phyloP scores from a whole-genome alignment of 2,797 vertebrate species.

The Sandelia bainsii region DNA sequence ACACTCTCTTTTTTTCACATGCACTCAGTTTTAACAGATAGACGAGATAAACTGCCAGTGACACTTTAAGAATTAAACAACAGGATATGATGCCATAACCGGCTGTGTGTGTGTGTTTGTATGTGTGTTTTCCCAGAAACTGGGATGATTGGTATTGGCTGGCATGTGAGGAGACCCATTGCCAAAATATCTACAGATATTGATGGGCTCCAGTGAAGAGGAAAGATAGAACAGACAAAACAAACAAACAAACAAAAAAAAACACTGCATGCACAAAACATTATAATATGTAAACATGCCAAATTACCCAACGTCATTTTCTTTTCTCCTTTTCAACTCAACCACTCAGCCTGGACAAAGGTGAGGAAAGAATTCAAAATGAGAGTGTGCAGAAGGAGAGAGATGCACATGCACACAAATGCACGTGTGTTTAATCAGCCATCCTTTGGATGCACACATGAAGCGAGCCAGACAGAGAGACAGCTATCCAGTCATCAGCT shows the following conservation, averaged over 20 bases:
- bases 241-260: conserved; percentile 2
- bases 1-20: conserved; percentile 29
- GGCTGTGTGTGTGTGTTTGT: conserved; percentile 23
- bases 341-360: background rate
- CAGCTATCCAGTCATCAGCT: conserved; percentile 39
- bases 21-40: conserved; percentile 36
- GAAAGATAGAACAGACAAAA: conserved; percentile 15
- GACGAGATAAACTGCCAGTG: conserved; percentile 42
- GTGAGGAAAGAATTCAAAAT: background rate
- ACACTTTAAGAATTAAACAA: conserved; percentile 51
- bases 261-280: conserved; percentile 1
- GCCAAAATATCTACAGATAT: conserved; percentile 47
- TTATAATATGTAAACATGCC: conserved; percentile 26
- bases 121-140: conserved; percentile 58
- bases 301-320: conserved; percentile 34
- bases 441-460: conserved; percentile 22
- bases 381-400: background rate
- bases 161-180: conserved; percentile 47
- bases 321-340: conserved; percentile 7
- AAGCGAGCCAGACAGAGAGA: conserved; percentile 31
- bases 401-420: background rate
- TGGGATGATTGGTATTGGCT: conserved; percentile 69
- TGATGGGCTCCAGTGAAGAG: conserved; percentile 50
- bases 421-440: conserved; percentile 7
- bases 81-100: conserved; percentile 33